A percentile compares a stretch with the other conserved stretches of the same genome.
phyloP scores from a whole-genome alignment of 1,140 invertebrate genomes.

The Oedothorax gibbosus region DNA sequence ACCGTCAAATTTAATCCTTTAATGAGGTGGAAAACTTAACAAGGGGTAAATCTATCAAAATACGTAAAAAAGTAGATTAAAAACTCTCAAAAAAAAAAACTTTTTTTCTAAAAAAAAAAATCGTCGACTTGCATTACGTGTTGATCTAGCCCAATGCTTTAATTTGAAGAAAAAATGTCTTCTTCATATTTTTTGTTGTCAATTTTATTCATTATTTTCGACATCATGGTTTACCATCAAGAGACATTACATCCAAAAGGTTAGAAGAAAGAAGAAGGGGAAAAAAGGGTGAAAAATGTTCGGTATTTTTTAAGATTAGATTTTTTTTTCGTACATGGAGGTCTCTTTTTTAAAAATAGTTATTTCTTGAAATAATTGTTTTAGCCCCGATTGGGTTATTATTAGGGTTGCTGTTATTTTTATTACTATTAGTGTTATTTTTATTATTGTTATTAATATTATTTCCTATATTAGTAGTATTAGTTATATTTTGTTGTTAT shows the following conservation, averaged over 20 bases:
- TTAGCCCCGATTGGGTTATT: too few relatives aligned
- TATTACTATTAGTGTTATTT: too few relatives aligned
- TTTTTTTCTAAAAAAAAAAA: constrained; percentile 9
- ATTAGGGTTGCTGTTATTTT: too few relatives aligned
- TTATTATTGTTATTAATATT: too few relatives aligned
- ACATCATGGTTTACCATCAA: constrained; percentile 59
- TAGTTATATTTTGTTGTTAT: too few relatives aligned
- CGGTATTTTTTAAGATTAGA: background rate
- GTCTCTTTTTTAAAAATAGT: too few relatives aligned
- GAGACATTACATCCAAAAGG: constrained; percentile 35
- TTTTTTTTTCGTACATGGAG: too few relatives aligned
- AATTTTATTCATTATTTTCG: constrained; percentile 60
- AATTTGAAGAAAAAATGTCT: constrained; percentile 38
- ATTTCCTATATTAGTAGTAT: too few relatives aligned
- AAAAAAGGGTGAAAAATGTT: constrained; percentile 39
- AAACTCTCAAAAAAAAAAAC: constrained; percentile 40
- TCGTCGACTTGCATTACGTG: constrained; percentile 48
- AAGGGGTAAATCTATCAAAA: constrained; percentile 39
- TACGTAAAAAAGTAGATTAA: constrained; percentile 25
- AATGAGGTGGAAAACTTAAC: constrained; percentile 56
- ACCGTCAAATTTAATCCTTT: constrained; percentile 47
- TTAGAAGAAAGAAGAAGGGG: constrained; percentile 17
- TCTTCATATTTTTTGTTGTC: constrained; percentile 39
- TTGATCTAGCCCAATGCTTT: constrained; percentile 48
- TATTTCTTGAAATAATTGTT: too few relatives aligned